Evolutionary conservation across 30 jellyfish, hydroid and myxozoan species (phyloP), one percentile per base, ranked within the genome.

Genomic region (Pseudorhiza aurosa): DNA sequence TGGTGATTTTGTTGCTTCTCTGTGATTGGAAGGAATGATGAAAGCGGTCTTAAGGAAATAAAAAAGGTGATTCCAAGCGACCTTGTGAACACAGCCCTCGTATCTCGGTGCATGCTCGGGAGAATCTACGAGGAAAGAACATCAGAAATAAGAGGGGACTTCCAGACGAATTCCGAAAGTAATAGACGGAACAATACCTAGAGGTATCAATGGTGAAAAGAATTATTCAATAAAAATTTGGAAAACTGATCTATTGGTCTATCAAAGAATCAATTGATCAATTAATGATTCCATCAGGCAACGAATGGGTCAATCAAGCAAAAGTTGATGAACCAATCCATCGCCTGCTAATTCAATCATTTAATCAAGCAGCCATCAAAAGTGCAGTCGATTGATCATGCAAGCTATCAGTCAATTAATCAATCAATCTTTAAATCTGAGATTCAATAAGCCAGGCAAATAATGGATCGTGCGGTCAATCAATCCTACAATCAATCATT

Each of bases 1-100:
- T n/a, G n/a, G n/a, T n/a, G n/a, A n/a, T n/a, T n/a, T n/a, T n/a
- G n/a, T n/a, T n/a, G n/a, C n/a, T n/a, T n/a, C n/a, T n/a, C n/a
- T n/a, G n/a, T n/a, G n/a, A n/a, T n/a, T n/a, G n/a, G n/a, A n/a
- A n/a, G n/a, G n/a, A n/a, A n/a, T n/a, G n/a, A 39, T 39, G 50
- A 39, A 39, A 39, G 12, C 12, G 12, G 10, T 39, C 50, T 39
- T 39, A 39, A 39, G 12, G 12, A 39, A 39, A 5, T 5, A 39
- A 39, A 39, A 12, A 39, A 50, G n/a, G 6, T 4, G n/a, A 22
- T 4, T 5, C 22, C 22, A n/a, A 25, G 6, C 31, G 44, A 60
- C 75, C 75, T 60, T 53, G 72, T 90, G 97, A 11, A 90, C 65
- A 31, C 67, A 90, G 29, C 97, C 97, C 83, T 90, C 97, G 51